Percentiles rank a stretch among this genome's conserved stretches.
Evolutionary conservation across 2,888 invertebrate species (phyloP).

Genomic region (Erpobdella octoculata): DNA sequence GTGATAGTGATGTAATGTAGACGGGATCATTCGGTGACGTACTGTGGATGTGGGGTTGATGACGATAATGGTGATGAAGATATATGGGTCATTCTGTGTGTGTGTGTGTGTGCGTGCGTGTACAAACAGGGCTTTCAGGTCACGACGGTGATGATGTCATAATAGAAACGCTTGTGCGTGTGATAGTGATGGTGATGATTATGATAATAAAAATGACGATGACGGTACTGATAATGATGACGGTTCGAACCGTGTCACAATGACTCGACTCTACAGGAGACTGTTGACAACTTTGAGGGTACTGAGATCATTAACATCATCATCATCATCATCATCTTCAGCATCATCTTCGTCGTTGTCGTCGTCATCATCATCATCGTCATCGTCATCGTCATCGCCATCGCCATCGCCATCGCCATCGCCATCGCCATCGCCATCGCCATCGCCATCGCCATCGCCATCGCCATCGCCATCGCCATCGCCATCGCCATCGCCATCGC

Average conservation of each 20-base stretch:
- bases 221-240: not conserved
- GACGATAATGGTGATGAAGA: not conserved
- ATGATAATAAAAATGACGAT: not conserved
- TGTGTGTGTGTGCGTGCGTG: not conserved
- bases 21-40: no score
- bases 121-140: no score
- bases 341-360: not conserved
- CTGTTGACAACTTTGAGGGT: no score
- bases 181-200: not conserved
- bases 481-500: not conserved
- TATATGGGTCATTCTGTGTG: no score
- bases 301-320: conserved; percentile 4
- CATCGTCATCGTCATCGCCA: not conserved
- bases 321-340: not conserved
- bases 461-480: not conserved
- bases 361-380: not conserved
- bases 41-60: not conserved
- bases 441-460: not conserved
- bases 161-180: no score
- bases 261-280: no score
- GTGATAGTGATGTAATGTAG: no score
- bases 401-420: not conserved
- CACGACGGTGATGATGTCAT: no score
- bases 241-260: not conserved
- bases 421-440: not conserved